Conservation (phyloP, 1,140 invertebrate genomes). For the Cardiocondyla obscurior region DNA sequence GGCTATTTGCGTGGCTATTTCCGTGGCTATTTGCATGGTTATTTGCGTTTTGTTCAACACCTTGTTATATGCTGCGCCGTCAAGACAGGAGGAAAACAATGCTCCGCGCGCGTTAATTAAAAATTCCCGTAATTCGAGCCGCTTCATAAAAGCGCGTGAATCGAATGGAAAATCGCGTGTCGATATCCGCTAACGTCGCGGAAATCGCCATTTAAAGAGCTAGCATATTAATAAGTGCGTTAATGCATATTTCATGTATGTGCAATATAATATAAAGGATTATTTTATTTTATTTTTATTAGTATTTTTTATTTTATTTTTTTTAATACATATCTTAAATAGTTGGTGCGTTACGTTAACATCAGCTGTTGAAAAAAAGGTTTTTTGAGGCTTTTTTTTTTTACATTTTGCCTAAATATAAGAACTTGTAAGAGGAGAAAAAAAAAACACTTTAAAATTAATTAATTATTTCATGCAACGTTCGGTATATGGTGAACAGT, state of each 20-base stretch:
- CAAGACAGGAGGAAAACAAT: not conserved
- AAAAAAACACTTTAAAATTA: no score
- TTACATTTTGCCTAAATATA: no score
- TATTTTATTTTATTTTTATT: not conserved
- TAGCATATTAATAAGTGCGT: no score
- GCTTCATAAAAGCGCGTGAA: not conserved
- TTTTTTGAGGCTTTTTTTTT: no score
- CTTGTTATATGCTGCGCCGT: not conserved
- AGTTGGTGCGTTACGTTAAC: no score
- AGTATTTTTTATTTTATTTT: not conserved
- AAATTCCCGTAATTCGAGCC: not conserved
- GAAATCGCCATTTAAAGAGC: not conserved
- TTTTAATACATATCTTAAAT: no score
- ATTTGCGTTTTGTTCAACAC: not conserved
- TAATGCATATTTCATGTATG: not conserved
- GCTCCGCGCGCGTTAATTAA: constrained; percentile 4
- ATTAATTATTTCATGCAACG: no score
- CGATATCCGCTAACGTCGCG: not conserved
- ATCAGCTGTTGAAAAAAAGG: no score
- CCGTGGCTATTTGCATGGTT: no score
- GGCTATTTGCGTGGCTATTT: no score
- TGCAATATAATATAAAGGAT: not conserved
- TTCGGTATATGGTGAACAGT: no score
- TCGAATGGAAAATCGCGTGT: not conserved
- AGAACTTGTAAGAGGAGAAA: no score